Evolutionary conservation across 2,113 vertebrate genomes (phyloP), one percentile per base, ranked within the genome.

Genomic region (Rhinolophus sinicus): DNA sequence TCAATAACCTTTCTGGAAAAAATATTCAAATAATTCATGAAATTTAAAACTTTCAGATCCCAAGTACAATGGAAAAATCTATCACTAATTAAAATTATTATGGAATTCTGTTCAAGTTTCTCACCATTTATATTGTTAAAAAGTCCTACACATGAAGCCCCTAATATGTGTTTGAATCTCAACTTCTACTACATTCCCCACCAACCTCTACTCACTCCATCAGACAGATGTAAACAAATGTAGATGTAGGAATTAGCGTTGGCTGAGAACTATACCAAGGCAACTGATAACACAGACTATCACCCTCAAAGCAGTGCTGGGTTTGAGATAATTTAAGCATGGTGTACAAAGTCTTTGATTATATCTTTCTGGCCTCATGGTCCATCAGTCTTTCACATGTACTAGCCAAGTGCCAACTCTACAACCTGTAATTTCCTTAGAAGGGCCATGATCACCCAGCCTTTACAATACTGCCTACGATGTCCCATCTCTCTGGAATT

Each of bases 31-130:
- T 91, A 96, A 95, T 65, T 80, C 6, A 90, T 85, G 9, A 95
- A 88, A 92, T 94, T 40, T 76, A 64, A 87, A 95, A 89, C 35
- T 62, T 87, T 76, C 38, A 97, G n/a, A 90, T 67, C 11, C 14
- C 67, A 95, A 95, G 5, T 78, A 86, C 26, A 94, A 80, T 70
- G 40, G 35, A 73, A 92, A 89, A 94, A 94, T 64, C 13, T 92
- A 13, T 73, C 38, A 67, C 47, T 60, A 54, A 56, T 60, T 86
- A 69, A 96, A 96, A 90, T 56, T 75, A 50, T 54, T 93, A 1
- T 95, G 21, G 56, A 80, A 54, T 69, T 44, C 64, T 9, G 12
- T 86, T 62, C 60, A 70, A 65, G 50, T 58, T 92, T 81, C 64
- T 24, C 81, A 90, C 0, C 38, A 92, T 33, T 88, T 70, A 38